Evolutionary conservation across 2,113 vertebrate species (phyloP).

Genomic region (Gopherus flavomarginatus): DNA sequence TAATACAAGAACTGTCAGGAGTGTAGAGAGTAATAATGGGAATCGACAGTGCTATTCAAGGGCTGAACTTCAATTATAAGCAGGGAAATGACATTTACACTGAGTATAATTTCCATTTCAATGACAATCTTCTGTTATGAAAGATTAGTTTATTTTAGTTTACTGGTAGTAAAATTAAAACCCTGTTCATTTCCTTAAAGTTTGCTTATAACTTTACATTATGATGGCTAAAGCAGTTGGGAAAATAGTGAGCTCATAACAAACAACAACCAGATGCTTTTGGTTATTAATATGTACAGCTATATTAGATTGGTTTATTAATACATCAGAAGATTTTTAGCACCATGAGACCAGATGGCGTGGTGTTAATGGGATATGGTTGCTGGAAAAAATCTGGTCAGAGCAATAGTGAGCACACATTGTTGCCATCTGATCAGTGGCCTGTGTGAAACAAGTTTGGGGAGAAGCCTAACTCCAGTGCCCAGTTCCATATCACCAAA

Average conservation of each 20-base stretch:
- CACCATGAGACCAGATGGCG: conserved; percentile 31
- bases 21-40: conserved; percentile 43
- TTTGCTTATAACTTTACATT: conserved; percentile 23
- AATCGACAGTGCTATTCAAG: conserved; percentile 57
- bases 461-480: rapidly evolving
- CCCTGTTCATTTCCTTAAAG: conserved; percentile 31
- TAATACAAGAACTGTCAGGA: conserved; percentile 67
- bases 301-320: conserved; percentile 65
- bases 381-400: not conserved
- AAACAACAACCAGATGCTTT: conserved; percentile 66
- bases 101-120: conserved; percentile 63
- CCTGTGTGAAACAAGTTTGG: not conserved
- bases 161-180: conserved; percentile 22
- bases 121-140: conserved; percentile 55
- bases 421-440: not conserved
- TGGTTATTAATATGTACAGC: conserved; percentile 56
- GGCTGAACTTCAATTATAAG: conserved; percentile 55
- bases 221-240: not conserved
- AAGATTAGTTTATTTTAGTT: conserved; percentile 64
- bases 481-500: not conserved
- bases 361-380: not conserved
- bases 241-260: conserved; percentile 36
- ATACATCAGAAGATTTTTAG: conserved; percentile 61
- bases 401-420: not conserved
- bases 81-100: conserved; percentile 63